A percentile compares a stretch with the other conserved stretches of the same genome.
Evolutionary conservation across 2,113 vertebrate genomes (phyloP).

Genomic region (Carassius gibelio): DNA sequence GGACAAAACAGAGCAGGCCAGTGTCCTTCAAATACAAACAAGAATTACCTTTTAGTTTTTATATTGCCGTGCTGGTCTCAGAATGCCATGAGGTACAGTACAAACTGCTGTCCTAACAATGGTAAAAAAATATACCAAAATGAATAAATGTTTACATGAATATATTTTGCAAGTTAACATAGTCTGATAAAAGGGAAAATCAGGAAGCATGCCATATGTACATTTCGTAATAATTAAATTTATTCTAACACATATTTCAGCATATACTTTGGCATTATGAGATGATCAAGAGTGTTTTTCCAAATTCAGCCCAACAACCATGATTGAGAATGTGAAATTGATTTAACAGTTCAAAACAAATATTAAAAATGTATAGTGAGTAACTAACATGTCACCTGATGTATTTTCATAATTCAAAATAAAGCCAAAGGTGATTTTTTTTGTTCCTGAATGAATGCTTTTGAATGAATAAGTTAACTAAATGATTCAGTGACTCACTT

Average conservation of each 20-base stretch:
- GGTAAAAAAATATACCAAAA: neutral
- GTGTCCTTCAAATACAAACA: slow-evolving; percentile 54
- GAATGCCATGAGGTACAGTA: neutral
- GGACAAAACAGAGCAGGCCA: slow-evolving; percentile 47
- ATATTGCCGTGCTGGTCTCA: slow-evolving; percentile 4
- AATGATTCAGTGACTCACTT: no score
- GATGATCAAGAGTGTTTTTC: neutral
- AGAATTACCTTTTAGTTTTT: slow-evolving; percentile 37
- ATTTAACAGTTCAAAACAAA: neutral
- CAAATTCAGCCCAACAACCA: neutral
- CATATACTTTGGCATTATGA: neutral
- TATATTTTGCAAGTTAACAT: neutral
- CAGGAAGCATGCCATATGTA: neutral
- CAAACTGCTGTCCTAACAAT: neutral
- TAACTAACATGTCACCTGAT: neutral
- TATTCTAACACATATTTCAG: neutral
- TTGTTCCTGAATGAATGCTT: no score
- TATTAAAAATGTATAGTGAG: neutral
- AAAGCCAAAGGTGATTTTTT: no score
- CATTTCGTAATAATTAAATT: neutral
- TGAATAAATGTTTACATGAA: neutral
- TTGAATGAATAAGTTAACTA: no score
- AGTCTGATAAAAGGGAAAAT: neutral
- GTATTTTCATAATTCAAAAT: neutral
- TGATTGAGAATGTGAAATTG: neutral